Base-by-base conservation (phyloP, 2,888 invertebrate species). In the Eristalis arbustorum region DNA sequence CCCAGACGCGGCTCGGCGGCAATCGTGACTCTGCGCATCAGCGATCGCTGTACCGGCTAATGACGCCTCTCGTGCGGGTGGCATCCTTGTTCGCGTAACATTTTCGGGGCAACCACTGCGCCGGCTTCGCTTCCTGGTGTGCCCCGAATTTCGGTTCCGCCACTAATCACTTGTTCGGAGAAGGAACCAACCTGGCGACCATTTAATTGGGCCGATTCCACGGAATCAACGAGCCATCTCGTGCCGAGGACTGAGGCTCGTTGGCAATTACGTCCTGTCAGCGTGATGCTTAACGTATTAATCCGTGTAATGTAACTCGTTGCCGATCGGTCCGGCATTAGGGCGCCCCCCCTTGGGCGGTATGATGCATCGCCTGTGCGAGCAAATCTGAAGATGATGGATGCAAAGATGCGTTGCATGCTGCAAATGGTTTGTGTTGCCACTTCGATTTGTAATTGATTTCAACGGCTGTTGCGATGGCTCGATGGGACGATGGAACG, bases 391-490 rank as follows among this genome's bases (percentile, higher is more conserved):
- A 71, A 71, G 69, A 77, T 77, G 77, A 77, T 77, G 63, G 77
- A 77, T 77, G 71, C 3, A 37, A 14, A 40, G 62, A 57, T 31
- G 37, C 28, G 69, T 77, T 56, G 77, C 77, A 77, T 77, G 77
- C 49, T 31, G 77, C 63, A 71, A 71, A 71, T 77, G 62, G 77
- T 63, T n/a, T 63, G 68, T 49, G 49, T 56, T 68, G 22, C 25
- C 11, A 75, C 37, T 40, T 71, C 77, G 57, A 71, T 77, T 77
- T 77, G 69, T 76, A 77, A 76, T 76, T 76, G 76, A 76, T 76
- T 76, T 76, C 68, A 56, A 49, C 14, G 49, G 67, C 31, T 49
- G n/a, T n/a, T n/a, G n/a, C n/a, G n/a, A n/a, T n/a, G n/a, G n/a
- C n/a, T n/a, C n/a, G n/a, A n/a, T n/a, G n/a, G n/a, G n/a, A n/a